phyloP scores from a whole-genome alignment of 2,888 invertebrate genomes.

The Dicyrtomina minuta region DNA sequence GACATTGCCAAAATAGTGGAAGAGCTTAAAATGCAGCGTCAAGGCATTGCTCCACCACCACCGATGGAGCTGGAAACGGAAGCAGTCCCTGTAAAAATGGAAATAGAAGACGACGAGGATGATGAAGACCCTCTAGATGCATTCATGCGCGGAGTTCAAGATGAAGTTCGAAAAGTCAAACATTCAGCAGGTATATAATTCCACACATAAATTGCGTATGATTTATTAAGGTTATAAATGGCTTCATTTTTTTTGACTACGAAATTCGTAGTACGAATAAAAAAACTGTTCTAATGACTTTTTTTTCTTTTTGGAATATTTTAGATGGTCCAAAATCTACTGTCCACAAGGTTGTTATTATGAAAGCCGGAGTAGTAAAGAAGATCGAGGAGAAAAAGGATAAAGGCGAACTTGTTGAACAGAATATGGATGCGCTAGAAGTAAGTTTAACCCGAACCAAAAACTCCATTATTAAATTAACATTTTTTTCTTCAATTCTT shows the following conservation, averaged over 20 bases:
- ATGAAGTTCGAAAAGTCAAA: conserved; percentile 80
- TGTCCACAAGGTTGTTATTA: conserved; percentile 75
- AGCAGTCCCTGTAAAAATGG: conserved; percentile 1
- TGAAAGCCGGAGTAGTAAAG: conserved; percentile 78
- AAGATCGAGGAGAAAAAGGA: conserved; percentile 73
- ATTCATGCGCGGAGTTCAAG: conserved; percentile 81
- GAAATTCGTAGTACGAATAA: too few relatives aligned
- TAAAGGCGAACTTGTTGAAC: conserved; percentile 98
- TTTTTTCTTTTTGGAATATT: too few relatives aligned
- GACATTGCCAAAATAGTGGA: conserved; percentile 35
- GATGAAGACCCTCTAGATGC: conserved; percentile 94
- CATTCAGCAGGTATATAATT: conserved; percentile 19
- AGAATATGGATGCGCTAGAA: conserved; percentile 94
- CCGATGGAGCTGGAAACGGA: too few relatives aligned
- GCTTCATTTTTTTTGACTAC: background rate
- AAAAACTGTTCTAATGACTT: too few relatives aligned
- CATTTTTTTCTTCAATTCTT: background rate
- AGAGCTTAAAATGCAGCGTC: background rate
- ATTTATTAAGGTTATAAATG: too few relatives aligned
- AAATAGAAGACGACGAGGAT: conserved; percentile 55
- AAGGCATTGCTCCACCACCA: background rate
- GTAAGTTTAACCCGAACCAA: too few relatives aligned
- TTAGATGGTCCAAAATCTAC: background rate
- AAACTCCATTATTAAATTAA: background rate
- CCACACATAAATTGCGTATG: too few relatives aligned